Conservation (phyloP, 2,797 vertebrate species). For the Macropodus opercularis region DNA sequence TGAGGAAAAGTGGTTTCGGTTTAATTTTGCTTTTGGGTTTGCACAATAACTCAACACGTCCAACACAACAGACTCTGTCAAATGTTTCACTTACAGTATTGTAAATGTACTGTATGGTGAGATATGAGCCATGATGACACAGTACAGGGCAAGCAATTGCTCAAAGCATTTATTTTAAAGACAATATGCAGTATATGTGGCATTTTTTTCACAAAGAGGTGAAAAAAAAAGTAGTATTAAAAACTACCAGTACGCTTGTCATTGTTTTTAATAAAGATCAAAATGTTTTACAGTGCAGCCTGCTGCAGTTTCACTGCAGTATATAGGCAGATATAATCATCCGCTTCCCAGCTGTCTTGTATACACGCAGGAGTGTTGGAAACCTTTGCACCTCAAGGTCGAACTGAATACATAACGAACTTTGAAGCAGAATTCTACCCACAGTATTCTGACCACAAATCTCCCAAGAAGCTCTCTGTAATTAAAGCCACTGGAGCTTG, state of each 20-base stretch:
- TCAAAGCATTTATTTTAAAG: no score
- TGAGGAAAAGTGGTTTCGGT: no score
- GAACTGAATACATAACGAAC: slow-evolving; percentile 55
- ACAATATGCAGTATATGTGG: no score
- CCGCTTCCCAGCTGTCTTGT: slow-evolving; percentile 16
- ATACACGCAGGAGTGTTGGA: slow-evolving; percentile 5
- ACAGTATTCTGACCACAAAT: slow-evolving; percentile 21
- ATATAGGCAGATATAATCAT: slow-evolving; percentile 1
- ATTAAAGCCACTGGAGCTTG: slow-evolving; percentile 28
- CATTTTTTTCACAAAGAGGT: no score
- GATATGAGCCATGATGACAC: background rate
- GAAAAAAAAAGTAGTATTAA: no score
- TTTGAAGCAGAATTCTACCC: slow-evolving; percentile 40
- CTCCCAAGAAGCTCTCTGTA: slow-evolving; percentile 23
- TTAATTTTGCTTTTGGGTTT: no score
- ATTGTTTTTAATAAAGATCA: no score
- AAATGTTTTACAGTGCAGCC: background rate
- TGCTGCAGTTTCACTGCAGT: background rate
- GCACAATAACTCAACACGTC: no score
- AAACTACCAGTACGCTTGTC: no score
- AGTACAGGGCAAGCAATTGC: background rate
- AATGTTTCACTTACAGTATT: no score
- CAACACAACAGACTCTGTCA: no score
- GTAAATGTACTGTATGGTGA: background rate
- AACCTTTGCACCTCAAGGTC: slow-evolving; percentile 47